Evolutionary conservation across 2,888 invertebrate species (phyloP).

Genomic region (Brenthis ino): DNA sequence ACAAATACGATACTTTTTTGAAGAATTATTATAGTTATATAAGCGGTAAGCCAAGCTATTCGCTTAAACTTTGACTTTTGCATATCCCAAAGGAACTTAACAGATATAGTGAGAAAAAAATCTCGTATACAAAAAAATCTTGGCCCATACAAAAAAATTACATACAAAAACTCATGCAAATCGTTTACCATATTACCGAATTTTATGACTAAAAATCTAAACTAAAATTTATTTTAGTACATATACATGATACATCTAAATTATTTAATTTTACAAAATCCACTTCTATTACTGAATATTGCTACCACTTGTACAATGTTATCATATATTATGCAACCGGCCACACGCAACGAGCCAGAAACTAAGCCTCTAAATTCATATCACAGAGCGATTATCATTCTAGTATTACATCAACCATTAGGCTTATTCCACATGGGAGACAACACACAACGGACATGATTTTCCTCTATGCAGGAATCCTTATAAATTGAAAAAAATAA

Average conservation of each 20-base stretch:
- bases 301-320: neutral
- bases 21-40: too few species aligned
- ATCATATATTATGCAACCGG: slow-evolving; percentile 6
- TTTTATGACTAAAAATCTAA: too few species aligned
- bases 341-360: slow-evolving; percentile 39
- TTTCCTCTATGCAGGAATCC: slow-evolving; percentile 15
- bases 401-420: slow-evolving; percentile 43
- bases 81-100: too few species aligned
- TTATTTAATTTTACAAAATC: slow-evolving; percentile 4
- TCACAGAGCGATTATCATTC: slow-evolving; percentile 61
- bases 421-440: slow-evolving; percentile 16
- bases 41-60: too few species aligned
- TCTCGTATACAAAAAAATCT: too few species aligned
- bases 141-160: too few species aligned
- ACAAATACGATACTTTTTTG: too few species aligned
- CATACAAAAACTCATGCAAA: too few species aligned
- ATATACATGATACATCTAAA: neutral
- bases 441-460: neutral
- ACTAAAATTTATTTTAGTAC: too few species aligned
- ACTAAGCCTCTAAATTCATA: slow-evolving; percentile 52
- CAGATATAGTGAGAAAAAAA: too few species aligned
- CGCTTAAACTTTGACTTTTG: too few species aligned
- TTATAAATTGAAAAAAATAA: slow-evolving; percentile 11
- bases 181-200: too few species aligned
- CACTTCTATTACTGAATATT: neutral